phyloP scores from a whole-genome alignment of 2,113 vertebrate genomes.

The Noturus placidus region DNA sequence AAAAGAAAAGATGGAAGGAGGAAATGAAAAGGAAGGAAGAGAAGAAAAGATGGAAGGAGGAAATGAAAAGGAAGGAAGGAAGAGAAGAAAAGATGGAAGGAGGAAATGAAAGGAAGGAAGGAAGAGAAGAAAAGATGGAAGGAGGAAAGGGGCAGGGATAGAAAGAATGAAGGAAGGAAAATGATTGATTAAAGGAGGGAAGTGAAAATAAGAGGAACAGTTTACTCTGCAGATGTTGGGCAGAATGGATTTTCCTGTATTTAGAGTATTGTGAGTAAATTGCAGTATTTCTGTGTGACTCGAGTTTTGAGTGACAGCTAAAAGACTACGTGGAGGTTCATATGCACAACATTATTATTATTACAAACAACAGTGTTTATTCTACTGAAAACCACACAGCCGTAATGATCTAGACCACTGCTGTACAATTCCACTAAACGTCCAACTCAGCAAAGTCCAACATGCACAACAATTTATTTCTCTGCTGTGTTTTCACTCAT shows the following conservation, averaged over 20 bases:
- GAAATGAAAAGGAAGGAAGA: no score
- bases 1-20: neutral
- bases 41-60: no score
- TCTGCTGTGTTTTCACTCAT: neutral
- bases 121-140: neutral
- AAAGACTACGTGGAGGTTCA: neutral
- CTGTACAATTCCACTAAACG: neutral
- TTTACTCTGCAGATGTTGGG: neutral
- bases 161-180: neutral
- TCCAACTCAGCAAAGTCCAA: neutral
- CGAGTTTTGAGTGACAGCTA: neutral
- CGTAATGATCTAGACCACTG: neutral
- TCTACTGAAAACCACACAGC: conserved; percentile 11
- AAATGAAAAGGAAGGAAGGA: no score
- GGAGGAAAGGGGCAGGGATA: neutral
- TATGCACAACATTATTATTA: neutral
- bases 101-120: neutral
- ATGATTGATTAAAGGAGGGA: neutral
- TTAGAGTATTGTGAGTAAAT: neutral
- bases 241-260: neutral
- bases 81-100: neutral
- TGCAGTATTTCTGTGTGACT: neutral
- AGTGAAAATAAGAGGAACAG: neutral
- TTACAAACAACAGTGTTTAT: neutral
- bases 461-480: neutral